Evolutionary conservation across 1,140 invertebrate species (phyloP), one percentile per base, ranked within the genome.

Genomic region (Formica selysi): DNA sequence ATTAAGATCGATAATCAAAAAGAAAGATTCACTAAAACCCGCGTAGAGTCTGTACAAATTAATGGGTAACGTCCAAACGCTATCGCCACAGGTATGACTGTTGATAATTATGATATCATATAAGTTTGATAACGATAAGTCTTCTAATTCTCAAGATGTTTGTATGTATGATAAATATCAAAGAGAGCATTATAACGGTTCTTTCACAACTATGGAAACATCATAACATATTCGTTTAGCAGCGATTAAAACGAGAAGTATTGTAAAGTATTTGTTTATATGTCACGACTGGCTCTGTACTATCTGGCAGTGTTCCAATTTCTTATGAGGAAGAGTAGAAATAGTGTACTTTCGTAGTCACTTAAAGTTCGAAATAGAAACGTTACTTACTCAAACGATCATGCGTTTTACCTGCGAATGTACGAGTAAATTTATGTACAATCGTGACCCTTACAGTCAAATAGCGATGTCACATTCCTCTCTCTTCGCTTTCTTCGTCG

Each of bases 281-380:
- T 57, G 0, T 41, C 3, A 6, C 1, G 16, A 41, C 4, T 54
- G 16, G 13, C n/a, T 51, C 16, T 54, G 6, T 79, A 51, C 11
- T 48, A 29, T 54, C 19, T 80, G 19, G 13, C 19, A 44, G 0
- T 0, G 6, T 26, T 16, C 3, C 29, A 65, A 51, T 48, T 54
- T 80, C 22, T 41, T 70, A 13, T 44, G 13, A 80, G 62, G 22
- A 79, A 79, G 29, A 48, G 3, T 51, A 65, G 29, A 54, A 41
- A 78, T 44, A 78, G 22, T 67, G 3, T 38, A 68, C 22, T 80
- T 80, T 80, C 32, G 29, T 36, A 71, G 44, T 22, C 3, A 51
- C 3, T 57, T 57, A 29, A 19, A 41, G 13, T 36, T 22, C 4
- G 2, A 22, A 36, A 11, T 67, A 76, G 41, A 65, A 64, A 8